Conservation (phyloP, 2,888 invertebrate species). For the Odontocolon sp. region DNA sequence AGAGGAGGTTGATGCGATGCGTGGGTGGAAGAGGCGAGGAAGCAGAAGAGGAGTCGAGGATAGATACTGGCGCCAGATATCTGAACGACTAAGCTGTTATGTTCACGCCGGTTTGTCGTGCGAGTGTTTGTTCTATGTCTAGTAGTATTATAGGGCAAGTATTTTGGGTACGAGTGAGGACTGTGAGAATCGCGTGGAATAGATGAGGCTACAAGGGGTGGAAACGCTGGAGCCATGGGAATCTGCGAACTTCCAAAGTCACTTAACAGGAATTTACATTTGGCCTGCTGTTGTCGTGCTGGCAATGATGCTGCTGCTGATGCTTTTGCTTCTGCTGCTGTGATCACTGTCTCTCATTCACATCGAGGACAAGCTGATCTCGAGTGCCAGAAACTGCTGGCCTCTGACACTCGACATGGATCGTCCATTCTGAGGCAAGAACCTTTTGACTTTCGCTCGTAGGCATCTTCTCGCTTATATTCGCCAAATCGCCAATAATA, state of each 20-base stretch:
- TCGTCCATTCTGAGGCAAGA: no score
- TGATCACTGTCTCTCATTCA: neutral
- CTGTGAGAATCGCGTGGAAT: constrained; percentile 8
- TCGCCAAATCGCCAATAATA: no score
- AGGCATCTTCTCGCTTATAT: no score
- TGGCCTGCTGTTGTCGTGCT: constrained; percentile 32
- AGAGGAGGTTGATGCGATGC: neutral
- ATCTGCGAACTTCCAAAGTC: constrained; percentile 69
- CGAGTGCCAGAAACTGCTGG: neutral
- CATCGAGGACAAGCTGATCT: constrained; percentile 1
- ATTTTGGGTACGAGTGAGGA: constrained; percentile 12
- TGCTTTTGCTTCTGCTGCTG: neutral
- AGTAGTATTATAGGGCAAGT: constrained; percentile 35
- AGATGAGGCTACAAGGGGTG: neutral
- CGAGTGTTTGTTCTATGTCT: constrained; percentile 17
- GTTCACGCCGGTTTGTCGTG: constrained; percentile 43
- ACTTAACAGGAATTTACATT: constrained; percentile 70
- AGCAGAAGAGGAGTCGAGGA: constrained; percentile 44
- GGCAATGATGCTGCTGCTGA: constrained; percentile 1
- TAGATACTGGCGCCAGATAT: constrained; percentile 58
- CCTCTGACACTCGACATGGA: neutral
- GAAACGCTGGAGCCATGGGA: constrained; percentile 32
- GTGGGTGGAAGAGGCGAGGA: neutral
- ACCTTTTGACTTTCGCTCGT: no score
- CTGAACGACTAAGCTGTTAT: constrained; percentile 64